phyloP scores from a whole-genome alignment of 2,888 invertebrate genomes.

The Drosophila planitibia region DNA sequence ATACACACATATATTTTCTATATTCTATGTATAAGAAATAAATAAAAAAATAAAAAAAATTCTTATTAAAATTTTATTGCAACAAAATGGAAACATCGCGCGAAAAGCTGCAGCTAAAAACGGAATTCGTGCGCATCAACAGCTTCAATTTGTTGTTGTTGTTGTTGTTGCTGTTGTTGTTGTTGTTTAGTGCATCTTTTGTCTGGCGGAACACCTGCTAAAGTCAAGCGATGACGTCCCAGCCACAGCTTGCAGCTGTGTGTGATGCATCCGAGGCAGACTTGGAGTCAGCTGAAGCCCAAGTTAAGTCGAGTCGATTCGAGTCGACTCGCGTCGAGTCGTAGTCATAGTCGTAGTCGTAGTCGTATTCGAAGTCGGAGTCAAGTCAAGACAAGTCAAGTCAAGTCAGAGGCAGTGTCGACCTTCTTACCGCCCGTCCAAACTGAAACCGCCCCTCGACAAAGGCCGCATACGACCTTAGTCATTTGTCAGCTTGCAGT shows the following conservation, averaged over 20 bases:
- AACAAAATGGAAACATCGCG: slow-evolving; percentile 72
- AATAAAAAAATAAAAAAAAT: slow-evolving; percentile 45
- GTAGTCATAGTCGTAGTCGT: background rate
- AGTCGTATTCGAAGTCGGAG: background rate
- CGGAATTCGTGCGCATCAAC: slow-evolving; percentile 81
- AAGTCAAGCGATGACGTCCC: slow-evolving; percentile 65
- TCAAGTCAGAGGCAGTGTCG: slow-evolving; percentile 62
- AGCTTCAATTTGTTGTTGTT: slow-evolving; percentile 71
- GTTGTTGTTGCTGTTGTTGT: slow-evolving; percentile 44
- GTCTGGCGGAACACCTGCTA: slow-evolving; percentile 79
- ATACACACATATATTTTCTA: slow-evolving; percentile 38
- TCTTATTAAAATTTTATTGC: slow-evolving; percentile 81
- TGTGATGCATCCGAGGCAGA: slow-evolving; percentile 64
- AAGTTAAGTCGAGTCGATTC: slow-evolving; percentile 18
- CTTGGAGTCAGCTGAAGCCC: slow-evolving; percentile 44
- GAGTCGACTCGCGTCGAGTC: slow-evolving; percentile 4
- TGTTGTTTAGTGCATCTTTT: slow-evolving; percentile 54
- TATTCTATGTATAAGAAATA: slow-evolving; percentile 55
- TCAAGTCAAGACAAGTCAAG: slow-evolving; percentile 50
- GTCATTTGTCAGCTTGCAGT: slow-evolving; percentile 74
- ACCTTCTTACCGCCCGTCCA: slow-evolving; percentile 78
- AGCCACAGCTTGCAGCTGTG: slow-evolving; percentile 63
- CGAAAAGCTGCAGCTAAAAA: slow-evolving; percentile 72
- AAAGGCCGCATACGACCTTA: slow-evolving; percentile 70
- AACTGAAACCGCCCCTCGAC: slow-evolving; percentile 71